Evolutionary conservation across 2,113 vertebrate species (phyloP).

Genomic region (Chiloscyllium plagiosum): DNA sequence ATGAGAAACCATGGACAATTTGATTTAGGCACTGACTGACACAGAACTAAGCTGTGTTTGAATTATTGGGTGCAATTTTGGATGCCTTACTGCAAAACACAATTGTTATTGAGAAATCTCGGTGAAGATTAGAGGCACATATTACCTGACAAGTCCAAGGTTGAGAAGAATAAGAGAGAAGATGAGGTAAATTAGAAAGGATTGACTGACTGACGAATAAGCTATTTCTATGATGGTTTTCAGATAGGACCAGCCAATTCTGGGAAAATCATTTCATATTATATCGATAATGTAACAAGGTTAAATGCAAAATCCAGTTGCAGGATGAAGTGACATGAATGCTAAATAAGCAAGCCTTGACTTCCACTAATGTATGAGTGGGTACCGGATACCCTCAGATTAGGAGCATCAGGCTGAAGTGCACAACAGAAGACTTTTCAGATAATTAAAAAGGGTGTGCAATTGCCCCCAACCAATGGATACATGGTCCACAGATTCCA

Average conservation of each 20-base stretch:
- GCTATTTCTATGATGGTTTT: background rate
- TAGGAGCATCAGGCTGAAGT: no score
- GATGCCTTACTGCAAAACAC: background rate
- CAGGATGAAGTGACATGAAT: background rate
- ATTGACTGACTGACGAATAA: background rate
- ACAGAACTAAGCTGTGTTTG: background rate
- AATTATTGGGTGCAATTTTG: background rate
- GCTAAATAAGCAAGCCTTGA: background rate
- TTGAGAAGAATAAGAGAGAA: slow-evolving; percentile 10
- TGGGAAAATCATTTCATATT: slow-evolving; percentile 20
- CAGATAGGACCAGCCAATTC: background rate
- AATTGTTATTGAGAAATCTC: background rate
- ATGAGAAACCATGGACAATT: background rate
- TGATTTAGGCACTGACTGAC: background rate
- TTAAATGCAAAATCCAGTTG: background rate
- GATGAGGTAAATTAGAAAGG: background rate
- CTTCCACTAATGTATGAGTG: background rate
- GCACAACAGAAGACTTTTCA: no score
- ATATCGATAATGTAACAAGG: background rate
- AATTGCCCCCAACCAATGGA: no score
- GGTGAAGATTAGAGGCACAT: background rate
- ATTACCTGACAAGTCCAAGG: background rate
- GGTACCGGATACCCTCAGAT: no score
- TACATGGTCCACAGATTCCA: no score
- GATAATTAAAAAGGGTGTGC: no score